Evolutionary conservation across 2,888 invertebrate genomes (phyloP).

Genomic region (Cyrtodaria siliqua): DNA sequence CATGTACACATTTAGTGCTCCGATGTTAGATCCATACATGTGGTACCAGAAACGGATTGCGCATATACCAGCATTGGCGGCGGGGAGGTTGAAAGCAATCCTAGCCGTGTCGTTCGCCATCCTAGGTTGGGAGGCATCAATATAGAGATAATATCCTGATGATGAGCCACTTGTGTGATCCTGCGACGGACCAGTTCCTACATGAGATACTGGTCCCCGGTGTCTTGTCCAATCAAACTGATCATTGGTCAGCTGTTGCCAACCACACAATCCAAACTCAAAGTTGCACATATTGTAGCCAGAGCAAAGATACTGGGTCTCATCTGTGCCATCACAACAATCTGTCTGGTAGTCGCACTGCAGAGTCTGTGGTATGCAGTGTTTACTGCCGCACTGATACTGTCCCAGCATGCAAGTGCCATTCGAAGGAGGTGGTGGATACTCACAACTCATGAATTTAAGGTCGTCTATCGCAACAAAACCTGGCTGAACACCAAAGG

Average conservation of each 20-base stretch:
- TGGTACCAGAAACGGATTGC: slow-evolving; percentile 82
- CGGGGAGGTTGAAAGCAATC: slow-evolving; percentile 67
- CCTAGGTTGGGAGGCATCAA: slow-evolving; percentile 72
- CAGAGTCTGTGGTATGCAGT: slow-evolving; percentile 72
- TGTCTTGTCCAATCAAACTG: slow-evolving; percentile 78
- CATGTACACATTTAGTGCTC: slow-evolving; percentile 70
- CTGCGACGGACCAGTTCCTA: slow-evolving; percentile 73
- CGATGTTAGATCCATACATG: slow-evolving; percentile 79
- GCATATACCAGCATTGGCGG: slow-evolving; percentile 67
- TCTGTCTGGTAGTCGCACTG: slow-evolving; percentile 76
- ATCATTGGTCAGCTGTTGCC: slow-evolving; percentile 72
- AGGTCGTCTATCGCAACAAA: slow-evolving; percentile 80
- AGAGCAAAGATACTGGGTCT: slow-evolving; percentile 62
- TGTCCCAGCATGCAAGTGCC: slow-evolving; percentile 63
- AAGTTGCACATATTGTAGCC: slow-evolving; percentile 78
- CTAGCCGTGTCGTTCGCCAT: slow-evolving; percentile 66
- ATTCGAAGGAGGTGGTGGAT: slow-evolving; percentile 60
- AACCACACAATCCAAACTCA: slow-evolving; percentile 81
- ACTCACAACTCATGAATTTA: slow-evolving; percentile 77
- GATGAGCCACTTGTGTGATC: slow-evolving; percentile 77
- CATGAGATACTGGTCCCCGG: slow-evolving; percentile 64
- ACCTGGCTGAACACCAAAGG: slow-evolving; percentile 59
- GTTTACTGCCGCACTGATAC: slow-evolving; percentile 71
- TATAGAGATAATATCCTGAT: slow-evolving; percentile 75
- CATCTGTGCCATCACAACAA: slow-evolving; percentile 77